Base-by-base conservation (phyloP, 1,140 invertebrate species). In the Caenorhabditis remanei region DNA sequence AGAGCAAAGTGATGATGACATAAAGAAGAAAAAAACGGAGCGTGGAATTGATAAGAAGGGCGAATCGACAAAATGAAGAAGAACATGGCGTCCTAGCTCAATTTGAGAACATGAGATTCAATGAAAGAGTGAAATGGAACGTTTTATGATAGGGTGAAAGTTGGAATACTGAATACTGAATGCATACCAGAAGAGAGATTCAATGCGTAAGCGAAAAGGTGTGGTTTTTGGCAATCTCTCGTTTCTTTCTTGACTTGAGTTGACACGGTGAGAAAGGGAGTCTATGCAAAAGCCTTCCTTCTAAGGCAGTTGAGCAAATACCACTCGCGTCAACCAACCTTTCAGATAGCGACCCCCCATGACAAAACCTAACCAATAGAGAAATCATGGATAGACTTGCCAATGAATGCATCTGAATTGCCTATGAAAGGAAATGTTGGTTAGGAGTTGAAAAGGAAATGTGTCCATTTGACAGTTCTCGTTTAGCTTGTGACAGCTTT, bases 221-320 rank as follows among this genome's bases (percentile, higher is more conserved):
- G 71, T 79, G 71, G 71, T 79, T 79, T 79, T 71, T 43, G 65
- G 65, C 65, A 71, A 71, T 71, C 40, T 43, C 8, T 61, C n/a
- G n/a, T 61, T 71, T 32, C 21, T 63, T 79, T 79, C 71, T 79
- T 50, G 71, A 79, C 46, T 79, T n/a, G 71, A 53, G 71, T 79
- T 79, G 71, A 79, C 71, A 79, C 71, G 19, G 71, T 13, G 9
- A n/a, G 41, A 14, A 21, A 19, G 24, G 71, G 41, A 46, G 41
- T 9, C 71, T 79, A 79, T 50, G 71, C 71, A 79, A 79, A 79
- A 79, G 71, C 71, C 46, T 40, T 53, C 71, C 71, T 53, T 79
- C 71, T 79, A 79, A 79, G 71, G 71, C 71, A 79, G 71, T 79
- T 79, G 71, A 79, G 71, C 71, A 79, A 79, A 79, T 24, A 79